Base-by-base conservation (phyloP, 2,888 invertebrate genomes). In the Heliconius sara region DNA sequence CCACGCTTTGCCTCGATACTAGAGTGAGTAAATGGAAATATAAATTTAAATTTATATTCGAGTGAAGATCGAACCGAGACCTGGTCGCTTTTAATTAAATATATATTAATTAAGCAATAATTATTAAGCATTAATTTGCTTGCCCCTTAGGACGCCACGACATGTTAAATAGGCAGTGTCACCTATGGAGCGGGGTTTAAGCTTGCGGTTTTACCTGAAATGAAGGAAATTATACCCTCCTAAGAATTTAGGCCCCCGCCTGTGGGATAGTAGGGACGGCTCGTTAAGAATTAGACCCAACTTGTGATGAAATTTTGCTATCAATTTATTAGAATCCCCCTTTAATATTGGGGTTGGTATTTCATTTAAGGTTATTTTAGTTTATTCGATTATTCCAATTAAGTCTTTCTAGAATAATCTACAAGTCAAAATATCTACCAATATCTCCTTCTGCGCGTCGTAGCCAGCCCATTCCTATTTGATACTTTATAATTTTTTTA, bases 221-320 rank as follows among this genome's bases (percentile, higher is more conserved):
- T 82, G 84, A 82, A 84, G 83, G 85, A 85, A 86, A 86, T 85
- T 85, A 85, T 85, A 85, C 84, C 85, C 85, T 82, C 85, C 86
- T 84, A 85, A 84, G 83, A 85, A 84, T 86, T 86, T 84, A 85
- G 81, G 79, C 78, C 79, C 79, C 75, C 47, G 75, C 71, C 74
- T 75, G 71, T 65, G 81, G 78, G 77, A 78, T 74, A 57, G 65
- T 65, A 19, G 72, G 78, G 73, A 73, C 47, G 73, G 78, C 67
- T 73, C 67, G 73, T 34, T 73, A 71, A 67, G 78, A 78, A 78
- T 78, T 73, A 73, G 67, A 57, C 65, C 73, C 47, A 27, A 34
- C 39, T 63, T 77, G 70, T 74, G 73, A 73, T 78, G 52, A 73
- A 78, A 78, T 78, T 77, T 73, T 39, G 39, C 67, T 67, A 74